phyloP scores from a whole-genome alignment of 2,113 vertebrate species.

The Chlorodrepanis virens region DNA sequence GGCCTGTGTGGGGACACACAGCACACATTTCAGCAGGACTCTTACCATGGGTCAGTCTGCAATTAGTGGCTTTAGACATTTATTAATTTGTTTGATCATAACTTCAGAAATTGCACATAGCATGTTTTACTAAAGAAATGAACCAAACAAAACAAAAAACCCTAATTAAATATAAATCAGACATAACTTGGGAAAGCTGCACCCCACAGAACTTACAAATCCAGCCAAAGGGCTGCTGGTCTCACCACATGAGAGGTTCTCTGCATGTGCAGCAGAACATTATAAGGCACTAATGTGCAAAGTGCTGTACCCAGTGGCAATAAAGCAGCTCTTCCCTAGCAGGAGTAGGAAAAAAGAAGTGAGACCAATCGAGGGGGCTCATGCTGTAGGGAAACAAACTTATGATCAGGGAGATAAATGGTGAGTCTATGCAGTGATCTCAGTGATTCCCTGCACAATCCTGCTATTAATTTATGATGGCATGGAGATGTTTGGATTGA shows the following conservation, averaged over 20 bases:
- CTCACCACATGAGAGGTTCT: background rate
- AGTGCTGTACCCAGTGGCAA: background rate
- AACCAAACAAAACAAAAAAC: background rate
- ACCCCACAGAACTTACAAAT: background rate
- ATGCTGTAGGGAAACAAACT: background rate
- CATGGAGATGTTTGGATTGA: background rate
- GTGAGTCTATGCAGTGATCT: background rate
- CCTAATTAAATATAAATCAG: background rate
- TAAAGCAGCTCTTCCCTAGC: background rate
- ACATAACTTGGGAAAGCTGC: background rate
- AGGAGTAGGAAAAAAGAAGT: background rate
- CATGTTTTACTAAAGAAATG: background rate
- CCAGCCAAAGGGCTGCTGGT: background rate
- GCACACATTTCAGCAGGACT: background rate
- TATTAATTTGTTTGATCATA: background rate
- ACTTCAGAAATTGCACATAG: background rate
- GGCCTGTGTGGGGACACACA: background rate
- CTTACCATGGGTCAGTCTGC: background rate
- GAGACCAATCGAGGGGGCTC: fast-evolving
- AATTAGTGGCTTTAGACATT: background rate
- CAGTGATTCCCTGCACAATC: background rate
- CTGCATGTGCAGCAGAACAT: background rate
- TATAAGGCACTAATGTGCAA: background rate
- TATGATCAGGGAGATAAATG: background rate
- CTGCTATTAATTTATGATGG: background rate